Conservation (phyloP, 2,888 invertebrate species). For the Heliconius aoede region DNA sequence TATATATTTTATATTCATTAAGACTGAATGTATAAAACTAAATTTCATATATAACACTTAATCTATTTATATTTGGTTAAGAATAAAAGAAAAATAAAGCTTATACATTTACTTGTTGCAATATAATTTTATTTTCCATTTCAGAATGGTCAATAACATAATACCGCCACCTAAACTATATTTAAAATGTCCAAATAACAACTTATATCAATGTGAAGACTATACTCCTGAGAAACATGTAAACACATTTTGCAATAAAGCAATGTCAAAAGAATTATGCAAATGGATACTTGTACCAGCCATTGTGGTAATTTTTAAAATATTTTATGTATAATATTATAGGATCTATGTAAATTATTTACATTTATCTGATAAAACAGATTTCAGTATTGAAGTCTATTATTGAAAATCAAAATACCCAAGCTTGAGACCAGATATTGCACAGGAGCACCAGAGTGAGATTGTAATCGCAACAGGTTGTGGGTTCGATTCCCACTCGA, state of each 20-base stretch:
- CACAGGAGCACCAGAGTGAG: not conserved
- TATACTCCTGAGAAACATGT: not conserved
- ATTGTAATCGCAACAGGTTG: not conserved
- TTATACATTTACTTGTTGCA: not conserved
- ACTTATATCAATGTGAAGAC: slow-evolving; percentile 56
- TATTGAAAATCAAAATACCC: too few species aligned
- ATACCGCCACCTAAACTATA: slow-evolving; percentile 62
- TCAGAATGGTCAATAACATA: slow-evolving; percentile 60
- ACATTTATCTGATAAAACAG: not conserved
- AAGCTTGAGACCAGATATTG: too few species aligned
- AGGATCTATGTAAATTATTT: not conserved
- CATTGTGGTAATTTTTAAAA: slow-evolving; percentile 50
- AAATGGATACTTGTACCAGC: slow-evolving; percentile 64
- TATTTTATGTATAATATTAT: not conserved
- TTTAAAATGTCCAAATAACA: slow-evolving; percentile 63
- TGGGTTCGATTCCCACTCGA: not conserved
- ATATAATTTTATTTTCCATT: not conserved
- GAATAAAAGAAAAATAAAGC: not conserved
- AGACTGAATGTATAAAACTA: too few species aligned
- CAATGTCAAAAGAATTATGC: slow-evolving; percentile 58
- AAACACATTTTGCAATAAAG: slow-evolving; percentile 45
- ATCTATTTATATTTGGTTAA: too few species aligned
- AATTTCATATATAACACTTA: too few species aligned
- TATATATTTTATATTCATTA: too few species aligned
- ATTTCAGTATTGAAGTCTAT: too few species aligned